Evolutionary conservation across 2,113 vertebrate genomes (phyloP), one percentile per base, ranked within the genome.

Genomic region (Salvelinus namaycush): DNA sequence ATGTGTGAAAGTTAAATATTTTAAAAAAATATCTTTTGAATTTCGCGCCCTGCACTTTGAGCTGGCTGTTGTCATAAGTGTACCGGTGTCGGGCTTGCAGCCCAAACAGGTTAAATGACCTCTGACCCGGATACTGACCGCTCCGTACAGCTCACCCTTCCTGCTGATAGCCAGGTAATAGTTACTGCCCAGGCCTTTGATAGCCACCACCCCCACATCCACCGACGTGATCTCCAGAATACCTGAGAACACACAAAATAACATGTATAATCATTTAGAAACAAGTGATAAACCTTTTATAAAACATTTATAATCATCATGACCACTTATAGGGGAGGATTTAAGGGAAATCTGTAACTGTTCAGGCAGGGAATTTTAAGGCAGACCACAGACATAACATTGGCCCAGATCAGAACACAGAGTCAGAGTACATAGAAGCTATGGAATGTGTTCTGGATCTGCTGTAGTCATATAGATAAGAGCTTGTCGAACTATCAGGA

Each of bases 151-250:
- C 84, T 96, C 96, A 86, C 97, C 97, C 87, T 94, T 97, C 92
- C 93, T 96, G 93, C 95, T 97, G 95, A 99, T 97, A 79, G 97
- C 96, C 93, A 98, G 95, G 86, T 98, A 98, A 88, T 95, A 96
- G 93, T 97, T 97, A 91, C 96, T 99, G 89, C 93, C 94, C 87
- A 98, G 92, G 76, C 96, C 96, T 91, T 96, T 96, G 88, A 98
- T 95, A 3, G 96, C 97, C 87, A 99, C 97, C 85, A 99, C 96
- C 84, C 97, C 97, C 31, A 98, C 96, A 83, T 97, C 96, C 90
- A 98, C 97, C 22, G 97, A 99, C 76, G 96, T 97, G 93, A 99
- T 98, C 90, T 97, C 96, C 93, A 99, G 84, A 93, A 98, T 95
- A 91, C 95, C 97, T 99, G 83, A 20, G 75, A 0, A 59, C 54